Evolutionary conservation across 64 coral and sea anemone genomes (phyloP).

Genomic region (Porites lutea): DNA sequence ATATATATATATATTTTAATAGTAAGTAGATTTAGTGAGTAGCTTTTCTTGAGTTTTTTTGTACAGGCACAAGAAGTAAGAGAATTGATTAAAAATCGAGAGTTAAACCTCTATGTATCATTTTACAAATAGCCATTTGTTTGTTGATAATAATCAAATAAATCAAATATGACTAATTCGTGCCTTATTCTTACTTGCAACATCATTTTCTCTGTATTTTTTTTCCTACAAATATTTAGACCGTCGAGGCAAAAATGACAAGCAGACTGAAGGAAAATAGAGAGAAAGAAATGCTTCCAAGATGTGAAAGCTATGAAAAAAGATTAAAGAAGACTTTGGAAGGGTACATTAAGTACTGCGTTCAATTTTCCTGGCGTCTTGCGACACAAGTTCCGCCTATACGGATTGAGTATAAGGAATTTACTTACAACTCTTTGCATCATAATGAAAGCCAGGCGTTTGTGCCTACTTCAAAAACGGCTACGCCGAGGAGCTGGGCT

Average conservation of each 20-base stretch:
- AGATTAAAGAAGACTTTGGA: neutral
- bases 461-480: neutral
- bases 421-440: neutral
- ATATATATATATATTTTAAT: too few relatives aligned
- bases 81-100: too few relatives aligned
- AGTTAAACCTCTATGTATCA: too few relatives aligned
- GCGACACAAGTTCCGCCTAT: neutral
- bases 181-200: neutral
- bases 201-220: neutral
- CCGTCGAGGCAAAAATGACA: neutral
- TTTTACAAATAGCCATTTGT: too few relatives aligned
- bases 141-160: too few relatives aligned
- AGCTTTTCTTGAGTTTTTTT: too few relatives aligned
- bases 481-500: neutral
- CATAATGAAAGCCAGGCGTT: constrained; percentile 27
- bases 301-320: neutral
- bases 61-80: too few relatives aligned
- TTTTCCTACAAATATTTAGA: neutral
- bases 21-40: too few relatives aligned
- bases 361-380: neutral
- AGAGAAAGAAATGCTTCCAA: neutral
- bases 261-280: neutral
- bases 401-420: neutral
- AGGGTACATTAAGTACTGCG: constrained; percentile 5
- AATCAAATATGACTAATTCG: neutral